Base-by-base conservation (phyloP, 2,113 vertebrate genomes). In the Murina feae region DNA sequence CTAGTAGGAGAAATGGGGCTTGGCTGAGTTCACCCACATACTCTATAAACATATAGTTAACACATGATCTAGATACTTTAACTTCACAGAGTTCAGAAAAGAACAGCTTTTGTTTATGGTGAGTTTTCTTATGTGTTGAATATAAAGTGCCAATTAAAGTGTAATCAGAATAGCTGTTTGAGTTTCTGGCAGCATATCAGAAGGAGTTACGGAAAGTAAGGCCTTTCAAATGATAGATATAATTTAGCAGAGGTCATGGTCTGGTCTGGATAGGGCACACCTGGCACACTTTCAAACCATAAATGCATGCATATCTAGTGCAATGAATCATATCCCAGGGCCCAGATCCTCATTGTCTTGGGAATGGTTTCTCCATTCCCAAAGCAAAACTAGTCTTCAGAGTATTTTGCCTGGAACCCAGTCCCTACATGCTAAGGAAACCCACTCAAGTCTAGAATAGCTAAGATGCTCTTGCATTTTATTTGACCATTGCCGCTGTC, bases 81-180 rank as follows among this genome's bases (percentile, higher is more conserved):
- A 94, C 89, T 94, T 95, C 81, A 95, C 49, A 88, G 87, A 96
- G 82, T 92, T 95, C 76, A 94, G 60, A 72, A 95, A 95, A 97
- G 95, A 94, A 94, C 92, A 97, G 87, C 81, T 95, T 97, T 97
- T 97, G 94, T 97, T 96, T 94, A 94, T 94, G 90, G 92, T 88
- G 95, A 96, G 35, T 93, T 96, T 97, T 95, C 84, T 86, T 93
- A 95, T 74, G 60, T 90, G 85, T 92, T 78, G 94, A 94, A 95
- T 93, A 97, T 90, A 96, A 97, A 97, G 92, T 76, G 93, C 78
- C 93, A 97, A 96, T 97, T 97, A 97, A 96, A 96, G 76, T 95
- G 55, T 96, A 97, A 96, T 97, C 55, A 3, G 85, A 97, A 96
- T 96, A 94, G 69, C 74, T 83, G 78, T 94, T 97, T 91, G 95